A percentile compares a stretch with the other conserved stretches of the same genome.
Evolutionary conservation across 1,140 invertebrate species (phyloP).

Genomic region (Meloidogyne chitwoodi): DNA sequence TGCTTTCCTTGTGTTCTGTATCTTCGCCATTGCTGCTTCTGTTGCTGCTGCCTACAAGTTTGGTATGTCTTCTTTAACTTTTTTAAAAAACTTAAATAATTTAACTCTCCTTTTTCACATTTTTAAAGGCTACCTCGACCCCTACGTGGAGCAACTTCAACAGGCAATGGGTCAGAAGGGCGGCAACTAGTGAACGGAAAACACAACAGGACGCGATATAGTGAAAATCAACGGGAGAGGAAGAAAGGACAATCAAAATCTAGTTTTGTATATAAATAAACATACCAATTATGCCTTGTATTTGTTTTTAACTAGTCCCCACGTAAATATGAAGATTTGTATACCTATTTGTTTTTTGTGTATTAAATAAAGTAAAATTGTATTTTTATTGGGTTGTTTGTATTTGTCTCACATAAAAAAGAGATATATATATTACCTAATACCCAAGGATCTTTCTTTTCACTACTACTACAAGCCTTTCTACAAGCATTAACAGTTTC

Average conservation of each 20-base stretch:
- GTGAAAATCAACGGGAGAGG: neutral
- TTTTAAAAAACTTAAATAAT: neutral
- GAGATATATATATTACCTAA: neutral
- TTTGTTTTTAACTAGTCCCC: too few species aligned
- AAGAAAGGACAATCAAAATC: neutral
- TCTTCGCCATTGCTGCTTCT: neutral
- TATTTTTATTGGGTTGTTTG: too few species aligned
- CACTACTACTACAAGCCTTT: slow-evolving; percentile 19
- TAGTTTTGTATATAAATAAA: too few species aligned
- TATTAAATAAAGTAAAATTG: too few species aligned
- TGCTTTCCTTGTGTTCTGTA: neutral
- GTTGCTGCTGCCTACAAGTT: neutral
- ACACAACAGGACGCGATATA: neutral
- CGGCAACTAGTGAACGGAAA: neutral
- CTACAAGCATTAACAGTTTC: slow-evolving; percentile 19
- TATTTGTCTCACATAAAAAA: too few species aligned
- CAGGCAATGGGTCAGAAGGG: neutral
- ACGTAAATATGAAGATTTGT: too few species aligned
- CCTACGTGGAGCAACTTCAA: neutral
- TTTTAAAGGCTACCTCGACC: neutral
- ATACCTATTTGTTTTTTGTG: too few species aligned
- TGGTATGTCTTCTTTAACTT: neutral
- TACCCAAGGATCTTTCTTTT: neutral
- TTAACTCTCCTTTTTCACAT: neutral
- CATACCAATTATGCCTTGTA: too few species aligned